A percentile compares a stretch with the other conserved stretches of the same genome.
phyloP scores from a whole-genome alignment of 2,113 vertebrate species.

The Platycercus adscitus region DNA sequence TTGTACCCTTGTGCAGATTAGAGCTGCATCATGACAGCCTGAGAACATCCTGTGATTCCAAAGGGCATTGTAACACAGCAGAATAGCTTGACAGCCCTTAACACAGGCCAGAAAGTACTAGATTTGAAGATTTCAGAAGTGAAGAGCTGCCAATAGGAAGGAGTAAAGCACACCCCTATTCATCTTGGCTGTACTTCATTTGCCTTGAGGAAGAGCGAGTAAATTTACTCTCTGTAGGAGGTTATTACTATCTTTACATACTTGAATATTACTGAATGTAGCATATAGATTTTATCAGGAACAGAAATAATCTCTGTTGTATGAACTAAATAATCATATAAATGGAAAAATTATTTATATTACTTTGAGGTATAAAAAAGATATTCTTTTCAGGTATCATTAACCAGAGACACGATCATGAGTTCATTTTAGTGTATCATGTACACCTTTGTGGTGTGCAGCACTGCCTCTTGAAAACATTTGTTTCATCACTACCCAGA shows the following conservation, averaged over 20 bases:
- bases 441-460: background rate
- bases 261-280: background rate
- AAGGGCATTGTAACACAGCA: background rate
- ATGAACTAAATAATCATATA: background rate
- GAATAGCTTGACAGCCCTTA: background rate
- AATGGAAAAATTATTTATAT: background rate
- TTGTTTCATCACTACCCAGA: background rate
- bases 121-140: background rate
- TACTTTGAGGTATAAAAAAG: background rate
- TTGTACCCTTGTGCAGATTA: background rate
- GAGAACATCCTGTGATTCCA: background rate
- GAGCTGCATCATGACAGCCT: background rate
- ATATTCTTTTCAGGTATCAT: background rate
- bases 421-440: background rate
- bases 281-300: slow-evolving; percentile 12
- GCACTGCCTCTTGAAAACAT: background rate
- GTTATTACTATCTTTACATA: background rate
- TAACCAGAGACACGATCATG: background rate
- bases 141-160: slow-evolving; percentile 8
- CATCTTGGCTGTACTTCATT: slow-evolving; percentile 30
- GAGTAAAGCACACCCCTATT: background rate
- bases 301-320: background rate
- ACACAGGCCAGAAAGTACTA: background rate
- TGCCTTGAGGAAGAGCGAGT: slow-evolving; percentile 24
- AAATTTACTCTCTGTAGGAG: background rate